phyloP scores from a whole-genome alignment of 2,888 invertebrate species.

The Diachrysia chrysitis region DNA sequence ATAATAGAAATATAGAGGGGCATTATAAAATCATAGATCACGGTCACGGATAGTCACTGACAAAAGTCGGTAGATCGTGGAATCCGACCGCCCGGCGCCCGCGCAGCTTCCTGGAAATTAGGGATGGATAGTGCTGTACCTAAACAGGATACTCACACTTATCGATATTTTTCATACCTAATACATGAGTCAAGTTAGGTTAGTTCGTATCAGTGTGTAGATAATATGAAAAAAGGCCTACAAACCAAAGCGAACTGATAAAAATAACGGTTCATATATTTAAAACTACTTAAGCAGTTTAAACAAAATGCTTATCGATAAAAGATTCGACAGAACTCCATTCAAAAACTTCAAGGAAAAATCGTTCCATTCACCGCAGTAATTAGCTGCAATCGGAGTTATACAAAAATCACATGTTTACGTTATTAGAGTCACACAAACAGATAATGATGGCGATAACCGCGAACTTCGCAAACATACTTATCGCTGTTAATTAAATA shows the following conservation, averaged over 20 bases:
- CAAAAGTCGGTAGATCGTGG: conserved; percentile 84
- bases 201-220: background rate
- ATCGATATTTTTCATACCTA: conserved; percentile 20
- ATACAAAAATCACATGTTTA: conserved; percentile 62
- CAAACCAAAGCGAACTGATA: conserved; percentile 1
- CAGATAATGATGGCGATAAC: conserved; percentile 66
- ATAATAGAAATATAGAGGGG: conserved; percentile 46
- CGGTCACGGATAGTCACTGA: conserved; percentile 77
- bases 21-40: conserved; percentile 53
- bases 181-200: background rate
- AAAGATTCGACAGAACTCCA: conserved; percentile 42
- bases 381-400: conserved; percentile 39
- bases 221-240: background rate
- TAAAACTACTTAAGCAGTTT: conserved; percentile 9
- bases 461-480: conserved; percentile 67
- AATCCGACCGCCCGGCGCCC: conserved; percentile 85
- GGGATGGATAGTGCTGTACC: conserved; percentile 76
- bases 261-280: conserved; percentile 1
- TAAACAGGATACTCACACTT: conserved; percentile 8
- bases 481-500: conserved; percentile 77
- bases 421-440: conserved; percentile 61
- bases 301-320: conserved; percentile 27
- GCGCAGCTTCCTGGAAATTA: conserved; percentile 87
- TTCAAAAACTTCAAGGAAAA: conserved; percentile 41
- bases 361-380: conserved; percentile 34